Evolutionary conservation across 2,797 vertebrate genomes (phyloP).

Genomic region (Vipera latastei): DNA sequence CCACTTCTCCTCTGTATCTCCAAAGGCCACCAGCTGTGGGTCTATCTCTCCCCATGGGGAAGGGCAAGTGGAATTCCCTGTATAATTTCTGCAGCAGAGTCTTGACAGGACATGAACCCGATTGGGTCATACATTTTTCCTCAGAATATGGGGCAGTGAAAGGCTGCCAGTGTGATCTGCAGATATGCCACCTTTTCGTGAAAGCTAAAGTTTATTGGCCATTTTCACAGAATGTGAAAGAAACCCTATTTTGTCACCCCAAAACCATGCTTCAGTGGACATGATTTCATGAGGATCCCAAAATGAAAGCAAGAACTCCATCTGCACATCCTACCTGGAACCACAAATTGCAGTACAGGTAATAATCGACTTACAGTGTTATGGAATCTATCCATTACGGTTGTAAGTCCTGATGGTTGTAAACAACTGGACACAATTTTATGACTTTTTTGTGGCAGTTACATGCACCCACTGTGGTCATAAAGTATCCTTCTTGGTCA

Average conservation of each 20-base stretch:
- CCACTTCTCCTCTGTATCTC: neutral
- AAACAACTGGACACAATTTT: neutral
- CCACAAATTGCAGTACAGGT: neutral
- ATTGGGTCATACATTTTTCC: neutral
- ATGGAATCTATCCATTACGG: neutral
- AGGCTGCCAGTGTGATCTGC: neutral
- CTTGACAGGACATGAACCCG: neutral
- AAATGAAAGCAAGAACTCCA: neutral
- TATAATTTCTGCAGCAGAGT: neutral
- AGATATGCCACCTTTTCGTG: neutral
- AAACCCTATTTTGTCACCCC: neutral
- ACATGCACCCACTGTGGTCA: neutral
- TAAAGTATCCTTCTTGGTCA: neutral
- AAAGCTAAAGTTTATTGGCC: too few species aligned
- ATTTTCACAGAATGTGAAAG: neutral
- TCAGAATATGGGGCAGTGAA: too few species aligned
- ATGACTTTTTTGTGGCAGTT: neutral
- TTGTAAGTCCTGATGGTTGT: neutral
- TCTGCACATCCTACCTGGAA: neutral
- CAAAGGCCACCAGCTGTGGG: neutral
- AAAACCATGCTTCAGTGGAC: neutral
- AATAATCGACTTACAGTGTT: neutral
- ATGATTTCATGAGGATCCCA: neutral
- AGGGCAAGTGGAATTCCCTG: neutral
- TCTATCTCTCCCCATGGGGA: neutral